Evolutionary conservation across 2,888 invertebrate species (phyloP).

Genomic region (Malthinus seriepunctatus): DNA sequence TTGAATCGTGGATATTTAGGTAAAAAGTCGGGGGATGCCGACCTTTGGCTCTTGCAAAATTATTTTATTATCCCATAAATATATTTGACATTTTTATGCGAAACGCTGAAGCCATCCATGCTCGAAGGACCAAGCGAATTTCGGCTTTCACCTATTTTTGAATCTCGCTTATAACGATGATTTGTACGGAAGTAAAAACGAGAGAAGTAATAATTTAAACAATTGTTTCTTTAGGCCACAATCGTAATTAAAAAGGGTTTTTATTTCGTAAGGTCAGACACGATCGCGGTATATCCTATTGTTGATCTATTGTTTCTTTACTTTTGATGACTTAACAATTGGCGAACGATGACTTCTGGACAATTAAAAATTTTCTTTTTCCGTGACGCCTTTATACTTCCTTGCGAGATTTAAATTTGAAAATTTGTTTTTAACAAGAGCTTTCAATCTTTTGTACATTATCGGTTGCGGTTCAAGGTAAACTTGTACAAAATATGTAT

Average conservation of each 20-base stretch:
- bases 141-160: neutral
- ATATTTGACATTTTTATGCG: too few species aligned
- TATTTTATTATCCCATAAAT: too few species aligned
- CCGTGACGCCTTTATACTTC: too few species aligned
- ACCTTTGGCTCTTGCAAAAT: too few species aligned
- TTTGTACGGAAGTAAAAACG: neutral
- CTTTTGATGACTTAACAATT: slow-evolving; percentile 10
- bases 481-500: neutral
- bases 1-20: neutral
- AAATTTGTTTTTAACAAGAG: too few species aligned
- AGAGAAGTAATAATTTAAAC: neutral
- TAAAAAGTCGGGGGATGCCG: too few species aligned
- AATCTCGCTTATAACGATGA: neutral
- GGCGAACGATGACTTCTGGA: slow-evolving; percentile 7
- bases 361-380: neutral
- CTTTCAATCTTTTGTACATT: neutral
- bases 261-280: slow-evolving; percentile 11
- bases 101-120: too few species aligned
- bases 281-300: neutral
- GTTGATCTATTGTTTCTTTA: neutral
- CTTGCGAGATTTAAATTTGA: too few species aligned
- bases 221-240: slow-evolving; percentile 2
- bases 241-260: slow-evolving; percentile 15
- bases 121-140: too few species aligned
- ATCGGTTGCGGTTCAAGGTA: slow-evolving; percentile 3